These are phyloP conservation scores for Aptenodytes forsteri DNA, from an alignment of 2,113 vertebrate genomes.

Conservation along the genomic window DNA sequence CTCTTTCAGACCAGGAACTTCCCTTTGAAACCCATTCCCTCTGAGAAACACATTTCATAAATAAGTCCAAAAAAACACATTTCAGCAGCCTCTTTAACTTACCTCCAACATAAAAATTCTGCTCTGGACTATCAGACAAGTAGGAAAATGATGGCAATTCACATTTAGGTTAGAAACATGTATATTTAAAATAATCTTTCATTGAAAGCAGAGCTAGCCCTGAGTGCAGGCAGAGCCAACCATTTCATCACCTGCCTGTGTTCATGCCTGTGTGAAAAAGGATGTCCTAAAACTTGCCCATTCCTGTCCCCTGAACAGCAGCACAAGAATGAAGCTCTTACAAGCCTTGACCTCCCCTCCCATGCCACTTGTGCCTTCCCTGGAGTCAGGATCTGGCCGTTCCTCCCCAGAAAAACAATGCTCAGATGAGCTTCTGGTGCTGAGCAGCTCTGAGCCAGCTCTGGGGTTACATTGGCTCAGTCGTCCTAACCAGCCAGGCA, in stretches of 20 bases:
- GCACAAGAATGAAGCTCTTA: not conserved
- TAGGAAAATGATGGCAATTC: not conserved
- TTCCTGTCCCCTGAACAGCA: not conserved
- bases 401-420: not conserved
- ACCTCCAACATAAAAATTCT: not conserved
- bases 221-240: not conserved
- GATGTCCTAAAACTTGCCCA: not conserved
- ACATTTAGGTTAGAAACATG: not conserved
- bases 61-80: not conserved
- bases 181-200: not conserved
- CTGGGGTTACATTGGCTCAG: not conserved
- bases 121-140: not conserved
- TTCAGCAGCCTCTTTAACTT: not conserved
- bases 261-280: not conserved
- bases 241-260: not conserved
- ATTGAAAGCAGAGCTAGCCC: not conserved
- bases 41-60: not conserved
- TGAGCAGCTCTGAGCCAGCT: not conserved
- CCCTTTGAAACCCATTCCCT: not conserved
- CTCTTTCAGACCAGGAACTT: not conserved
- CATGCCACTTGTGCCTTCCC: not conserved
- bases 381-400: not conserved
- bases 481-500: not conserved
- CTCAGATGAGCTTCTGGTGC: not conserved
- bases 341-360: accelerated